A percentile compares a stretch with the other conserved stretches of the same genome.
Conservation (phyloP, 1,140 invertebrate genomes). For the Coenobita brevimanus region DNA sequence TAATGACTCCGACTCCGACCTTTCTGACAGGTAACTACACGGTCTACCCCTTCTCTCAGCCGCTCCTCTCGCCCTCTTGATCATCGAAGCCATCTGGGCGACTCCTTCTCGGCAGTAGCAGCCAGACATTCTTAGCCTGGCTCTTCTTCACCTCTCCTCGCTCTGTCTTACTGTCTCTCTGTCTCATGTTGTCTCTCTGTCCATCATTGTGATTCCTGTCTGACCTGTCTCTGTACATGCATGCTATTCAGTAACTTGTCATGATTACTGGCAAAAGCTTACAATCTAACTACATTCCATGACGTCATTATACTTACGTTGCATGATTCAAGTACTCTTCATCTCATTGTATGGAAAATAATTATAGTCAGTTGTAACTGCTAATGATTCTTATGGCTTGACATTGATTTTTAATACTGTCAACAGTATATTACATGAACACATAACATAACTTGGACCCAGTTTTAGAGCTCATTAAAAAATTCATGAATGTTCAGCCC, state of each 20-base stretch:
- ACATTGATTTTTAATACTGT: not conserved
- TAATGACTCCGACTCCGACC: conserved; percentile 68
- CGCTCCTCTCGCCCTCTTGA: not conserved
- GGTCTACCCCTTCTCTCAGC: not conserved
- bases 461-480: not conserved
- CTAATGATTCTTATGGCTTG: conserved; percentile 9
- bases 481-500: not conserved
- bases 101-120: conserved; percentile 11
- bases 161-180: not conserved
- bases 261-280: conserved; percentile 46
- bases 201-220: conserved; percentile 26
- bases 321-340: not conserved
- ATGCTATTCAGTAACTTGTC: conserved; percentile 45
- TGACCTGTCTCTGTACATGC: conserved; percentile 29
- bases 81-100: not conserved
- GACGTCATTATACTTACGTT: not conserved
- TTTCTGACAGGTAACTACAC: conserved; percentile 68
- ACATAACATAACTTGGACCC: conserved; percentile 36
- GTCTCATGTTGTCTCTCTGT: not conserved
- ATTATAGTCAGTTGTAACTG: not conserved
- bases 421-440: conserved; percentile 14
- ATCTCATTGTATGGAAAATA: conserved; percentile 18
- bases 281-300: conserved; percentile 62
- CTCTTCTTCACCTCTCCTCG: not conserved
- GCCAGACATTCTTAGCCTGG: not conserved